Base-by-base conservation (phyloP, 1,140 invertebrate species). In the Meloidogyne chitwoodi region DNA sequence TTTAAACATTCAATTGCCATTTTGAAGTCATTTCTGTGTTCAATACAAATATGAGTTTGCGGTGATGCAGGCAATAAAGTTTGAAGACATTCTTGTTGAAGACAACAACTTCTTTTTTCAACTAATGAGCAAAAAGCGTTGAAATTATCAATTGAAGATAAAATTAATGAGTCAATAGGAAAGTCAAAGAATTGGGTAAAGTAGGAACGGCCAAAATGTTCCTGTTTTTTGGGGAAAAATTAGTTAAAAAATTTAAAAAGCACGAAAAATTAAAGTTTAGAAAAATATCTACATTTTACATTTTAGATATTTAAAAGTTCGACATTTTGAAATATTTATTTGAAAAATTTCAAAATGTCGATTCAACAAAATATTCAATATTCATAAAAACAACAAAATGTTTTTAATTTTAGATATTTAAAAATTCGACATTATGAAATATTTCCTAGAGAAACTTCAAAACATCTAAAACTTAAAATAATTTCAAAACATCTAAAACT, bases 121-220 rank as follows among this genome's bases (percentile, higher is more conserved):
- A 79, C 78, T 22, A 79, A 38, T 16, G 76, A 80, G 22, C 78
- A 79, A 26, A 79, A 79, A 16, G n/a, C 0, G 8, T 72, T 27
- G 48, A 79, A 79, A 38, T 73, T 75, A 22, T 31, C 24, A 4
- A 19, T n/a, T 22, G 67, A 75, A 8, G 78, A 79, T 11, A 80
- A 80, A 66, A 79, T 67, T 26, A 79, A 63, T 29, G 78, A 62
- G 27, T 79, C 78, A 56, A 79, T 81, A 8, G 78, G 78, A 44
- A 79, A 79, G 24, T 79, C 78, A 56, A 79, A 79, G 62, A 76
- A 79, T 63, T 81, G 77, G 1, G 77, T 81, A 5, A 76, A 31
- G 26, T 79, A 79, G 31, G 74, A 62, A 29, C 67, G 80, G 41
- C 76, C 76, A n/a, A 78, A 69, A 29, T 56, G 41, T 16, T 78